Evolutionary conservation across 2,113 vertebrate species (phyloP), one percentile per base, ranked within the genome.

Genomic region (Brienomyrus longianalis): DNA sequence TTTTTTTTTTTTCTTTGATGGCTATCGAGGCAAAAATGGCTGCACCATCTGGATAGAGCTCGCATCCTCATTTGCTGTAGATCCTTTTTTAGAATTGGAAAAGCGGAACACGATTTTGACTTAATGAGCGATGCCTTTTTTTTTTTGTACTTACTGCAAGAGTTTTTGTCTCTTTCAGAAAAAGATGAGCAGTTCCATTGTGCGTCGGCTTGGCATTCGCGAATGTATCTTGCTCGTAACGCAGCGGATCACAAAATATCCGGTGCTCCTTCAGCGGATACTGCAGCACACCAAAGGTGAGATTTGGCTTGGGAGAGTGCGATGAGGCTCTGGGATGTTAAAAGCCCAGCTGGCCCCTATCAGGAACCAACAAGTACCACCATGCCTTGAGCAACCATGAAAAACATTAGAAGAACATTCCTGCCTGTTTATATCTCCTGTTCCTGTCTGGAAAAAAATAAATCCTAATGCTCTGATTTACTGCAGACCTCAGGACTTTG

Each of bases 201-300:
- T 99, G 83, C 96, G 98, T 52, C 95, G 98, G 5, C 95, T 99
- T 27, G 96, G 98, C 31, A 97, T 99, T 92, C 97, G 98, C 17
- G 98, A 99, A 92, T 99, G 98, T 94, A 98, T 99, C 90, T 92
- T 99, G 92, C 94, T 99, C 54, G 98, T 99, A 74, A 99, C 98
- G 3, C 98, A 99, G 94, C 96, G 98, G 91, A 98, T 99, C 94
- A 99, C 98, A 31, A 99, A 99, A 93, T 99, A 99, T 92, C 98
- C 98, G 0, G 97, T 99, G 74, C 92, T 99, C 89, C 94, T 99
- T 88, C 98, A 99, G 89, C 97, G 98, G 91, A 97, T 99, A 92
- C 92, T 99, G 50, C 97, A 98, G 89, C 97, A 97, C 94, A 99
- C 98, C 62, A 97, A 97, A 96, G 98, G 98, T 99, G 88, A 94